phyloP scores from a whole-genome alignment of 2,888 invertebrate species.

The Troilus luridus region DNA sequence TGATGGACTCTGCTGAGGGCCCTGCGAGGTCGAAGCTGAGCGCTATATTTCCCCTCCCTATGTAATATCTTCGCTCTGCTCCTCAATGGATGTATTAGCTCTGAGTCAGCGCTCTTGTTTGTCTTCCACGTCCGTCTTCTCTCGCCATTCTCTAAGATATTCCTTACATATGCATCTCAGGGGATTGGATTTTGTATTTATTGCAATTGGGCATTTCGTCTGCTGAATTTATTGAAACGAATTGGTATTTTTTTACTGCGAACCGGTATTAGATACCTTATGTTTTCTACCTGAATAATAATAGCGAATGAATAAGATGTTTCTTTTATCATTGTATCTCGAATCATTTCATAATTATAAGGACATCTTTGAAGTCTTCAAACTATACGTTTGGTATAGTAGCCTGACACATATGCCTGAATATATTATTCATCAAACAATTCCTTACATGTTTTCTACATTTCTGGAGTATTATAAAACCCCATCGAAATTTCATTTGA shows the following conservation, averaged over 20 bases:
- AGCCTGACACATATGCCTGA: too few relatives aligned
- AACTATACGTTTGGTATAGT: too few relatives aligned
- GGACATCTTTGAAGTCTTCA: too few relatives aligned
- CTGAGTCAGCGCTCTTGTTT: conserved; percentile 19
- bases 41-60: conserved; percentile 32
- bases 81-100: conserved; percentile 1
- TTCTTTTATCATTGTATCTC: too few relatives aligned
- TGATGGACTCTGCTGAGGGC: conserved; percentile 44
- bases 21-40: conserved; percentile 14
- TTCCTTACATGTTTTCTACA: too few relatives aligned
- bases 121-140: background rate
- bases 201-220: background rate
- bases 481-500: too few relatives aligned
- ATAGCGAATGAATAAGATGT: too few relatives aligned
- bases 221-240: background rate
- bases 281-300: too few relatives aligned
- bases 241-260: background rate
- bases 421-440: too few relatives aligned
- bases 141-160: background rate
- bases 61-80: conserved; percentile 11
- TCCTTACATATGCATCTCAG: background rate
- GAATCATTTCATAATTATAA: too few relatives aligned
- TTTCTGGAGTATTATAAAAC: too few relatives aligned
- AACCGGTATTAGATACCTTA: too few relatives aligned
- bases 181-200: background rate